These are phyloP conservation scores for Sphaeramia orbicularis DNA, from an alignment of 2,797 vertebrate genomes.

Conservation along the genomic window DNA sequence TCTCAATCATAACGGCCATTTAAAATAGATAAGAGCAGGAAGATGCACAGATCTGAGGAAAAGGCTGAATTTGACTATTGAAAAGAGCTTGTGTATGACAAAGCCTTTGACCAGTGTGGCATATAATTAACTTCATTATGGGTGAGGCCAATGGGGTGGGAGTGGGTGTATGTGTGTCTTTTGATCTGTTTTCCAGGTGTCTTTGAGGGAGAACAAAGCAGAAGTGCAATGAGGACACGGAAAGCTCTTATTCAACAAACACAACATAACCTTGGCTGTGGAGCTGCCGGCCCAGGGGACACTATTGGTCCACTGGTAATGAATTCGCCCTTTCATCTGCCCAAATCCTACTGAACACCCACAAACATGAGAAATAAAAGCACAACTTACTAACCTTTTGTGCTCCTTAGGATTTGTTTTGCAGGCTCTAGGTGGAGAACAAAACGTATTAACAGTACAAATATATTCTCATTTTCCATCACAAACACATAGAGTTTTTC, in stretches of 20 bases:
- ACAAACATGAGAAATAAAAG: neutral
- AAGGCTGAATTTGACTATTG: conserved; percentile 61
- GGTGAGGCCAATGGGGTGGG: conserved; percentile 61
- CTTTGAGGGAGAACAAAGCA: conserved; percentile 76
- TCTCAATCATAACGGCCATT: conserved; percentile 67
- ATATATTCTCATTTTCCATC: neutral
- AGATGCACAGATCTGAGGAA: conserved; percentile 63
- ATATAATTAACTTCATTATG: conserved; percentile 82
- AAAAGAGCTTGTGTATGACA: conserved; percentile 71
- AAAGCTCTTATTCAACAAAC: conserved; percentile 25
- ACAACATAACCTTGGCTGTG: conserved; percentile 26
- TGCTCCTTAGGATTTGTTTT: conserved; percentile 84
- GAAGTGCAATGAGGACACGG: conserved; percentile 32
- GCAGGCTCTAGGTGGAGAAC: conserved; percentile 85
- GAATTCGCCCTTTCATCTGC: conserved; percentile 15
- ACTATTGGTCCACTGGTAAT: conserved; percentile 3
- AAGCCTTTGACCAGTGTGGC: conserved; percentile 67
- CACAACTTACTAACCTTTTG: conserved; percentile 77
- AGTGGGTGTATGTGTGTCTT: conserved; percentile 45
- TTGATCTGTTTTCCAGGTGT: conserved; percentile 80
- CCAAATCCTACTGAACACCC: conserved; percentile 4
- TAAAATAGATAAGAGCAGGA: conserved; percentile 62
- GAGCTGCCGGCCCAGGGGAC: conserved; percentile 8
- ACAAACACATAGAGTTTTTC: no score
- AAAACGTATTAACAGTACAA: neutral